Base-by-base conservation (phyloP, 1,140 invertebrate genomes). In the Aphis gossypii region DNA sequence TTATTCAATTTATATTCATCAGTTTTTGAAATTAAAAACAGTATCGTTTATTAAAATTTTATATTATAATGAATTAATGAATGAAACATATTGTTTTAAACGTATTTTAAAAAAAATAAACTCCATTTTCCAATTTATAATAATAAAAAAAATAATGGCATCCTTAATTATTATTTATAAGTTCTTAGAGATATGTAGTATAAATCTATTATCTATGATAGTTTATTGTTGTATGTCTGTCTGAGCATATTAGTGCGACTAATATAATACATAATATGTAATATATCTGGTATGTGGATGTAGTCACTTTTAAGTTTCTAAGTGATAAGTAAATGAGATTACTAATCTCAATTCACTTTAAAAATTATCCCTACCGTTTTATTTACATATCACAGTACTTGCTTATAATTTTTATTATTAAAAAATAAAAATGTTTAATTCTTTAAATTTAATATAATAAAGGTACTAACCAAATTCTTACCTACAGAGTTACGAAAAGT, bases 341-440 rank as follows among this genome's bases (percentile, higher is more conserved):
- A 41, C 0, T 41, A 68, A 68, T 68, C 25, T 30, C 9, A 48
- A 30, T 30, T 30, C 30, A 30, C 1, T 60, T 60, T 9, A 30
- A 30, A 60, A 56, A 8, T 0, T 8, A 8, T 56, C 54, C 54
- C 23, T 56, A 56, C 54, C 6, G 23, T 56, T 56, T 6, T 56
- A 60, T 0, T 25, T 60, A 54, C 23, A 30, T 30, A 30, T n/a
- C 30, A 25, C 11, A 68, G 60, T 68, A 41, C 38, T 41, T 41
- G 11, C 3, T 30, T 4, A 51, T 14, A 51, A 30, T 4, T 68
- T 68, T 30, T 30, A 68, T 0, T n/a, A 68, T 68, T 68, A n/a
- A 68, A 68, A 68, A 68, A 68, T 68, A 30, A n/a, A 68, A 68
- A 68, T n/a, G n/a, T n/a, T 68, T n/a, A n/a, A 68, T n/a, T n/a